These are phyloP conservation scores for Agrochola macilenta DNA, from an alignment of 2,888 invertebrate genomes.

Conservation along the genomic window DNA sequence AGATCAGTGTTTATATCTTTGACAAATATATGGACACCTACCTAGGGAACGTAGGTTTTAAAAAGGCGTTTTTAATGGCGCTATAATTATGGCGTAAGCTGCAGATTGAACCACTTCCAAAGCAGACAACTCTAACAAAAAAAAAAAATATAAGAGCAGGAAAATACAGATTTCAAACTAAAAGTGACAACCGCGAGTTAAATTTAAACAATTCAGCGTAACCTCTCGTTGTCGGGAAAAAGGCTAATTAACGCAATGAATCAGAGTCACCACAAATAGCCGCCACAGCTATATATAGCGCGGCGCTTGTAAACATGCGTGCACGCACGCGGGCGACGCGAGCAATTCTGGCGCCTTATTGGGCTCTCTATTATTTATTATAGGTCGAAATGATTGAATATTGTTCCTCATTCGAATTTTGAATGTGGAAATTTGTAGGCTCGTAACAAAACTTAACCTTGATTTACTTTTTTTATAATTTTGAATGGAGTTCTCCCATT, in stretches of 20 bases:
- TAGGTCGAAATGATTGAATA: conserved; percentile 38
- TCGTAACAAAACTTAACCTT: conserved; percentile 9
- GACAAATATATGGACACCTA: conserved; percentile 26
- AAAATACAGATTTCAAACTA: neutral
- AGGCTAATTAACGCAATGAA: conserved; percentile 67
- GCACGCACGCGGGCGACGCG: conserved; percentile 59
- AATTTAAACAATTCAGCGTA: conserved; percentile 50
- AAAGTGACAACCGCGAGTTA: conserved; percentile 43
- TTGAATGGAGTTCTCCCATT: neutral
- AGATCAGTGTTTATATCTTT: conserved; percentile 68
- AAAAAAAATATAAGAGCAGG: neutral
- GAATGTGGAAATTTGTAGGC: conserved; percentile 14
- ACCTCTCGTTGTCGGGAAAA: conserved; percentile 50
- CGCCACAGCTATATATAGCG: conserved; percentile 63
- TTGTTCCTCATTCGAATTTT: conserved; percentile 41
- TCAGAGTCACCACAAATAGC: conserved; percentile 67
- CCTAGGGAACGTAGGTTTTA: neutral
- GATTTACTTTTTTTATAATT: conserved; percentile 4
- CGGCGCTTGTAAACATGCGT: conserved; percentile 69
- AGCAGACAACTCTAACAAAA: neutral
- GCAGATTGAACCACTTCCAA: neutral
- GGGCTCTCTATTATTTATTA: conserved; percentile 53
- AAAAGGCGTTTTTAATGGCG: neutral
- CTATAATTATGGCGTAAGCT: neutral
- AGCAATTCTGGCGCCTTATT: conserved; percentile 65